Conservation (phyloP, 2,113 vertebrate genomes). For the Menidia beryllina region DNA sequence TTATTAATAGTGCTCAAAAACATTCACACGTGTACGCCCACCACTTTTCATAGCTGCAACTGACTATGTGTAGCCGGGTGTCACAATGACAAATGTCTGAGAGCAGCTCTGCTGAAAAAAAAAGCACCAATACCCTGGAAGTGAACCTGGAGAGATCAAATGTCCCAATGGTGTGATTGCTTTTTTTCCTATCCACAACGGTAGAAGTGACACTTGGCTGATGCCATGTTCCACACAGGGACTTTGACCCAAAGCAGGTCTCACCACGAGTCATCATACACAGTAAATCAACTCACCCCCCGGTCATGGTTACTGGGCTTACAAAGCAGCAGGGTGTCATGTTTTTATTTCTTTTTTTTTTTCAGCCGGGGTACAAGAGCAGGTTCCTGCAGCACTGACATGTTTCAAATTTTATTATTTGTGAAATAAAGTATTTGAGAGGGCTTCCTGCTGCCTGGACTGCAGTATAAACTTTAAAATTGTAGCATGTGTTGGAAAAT, state of each 20-base stretch:
- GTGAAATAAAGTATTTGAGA: background rate
- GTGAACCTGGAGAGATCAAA: constrained; percentile 63
- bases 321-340: constrained; percentile 28
- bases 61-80: constrained; percentile 16
- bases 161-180: constrained; percentile 66
- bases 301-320: constrained; percentile 26
- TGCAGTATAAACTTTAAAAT: background rate
- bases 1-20: constrained; percentile 57
- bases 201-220: constrained; percentile 58
- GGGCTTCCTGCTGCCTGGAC: background rate
- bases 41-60: constrained; percentile 42
- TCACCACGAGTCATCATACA: constrained; percentile 49
- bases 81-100: constrained; percentile 44
- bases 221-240: constrained; percentile 40
- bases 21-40: constrained; percentile 32
- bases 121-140: constrained; percentile 49
- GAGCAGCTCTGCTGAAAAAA: constrained; percentile 49
- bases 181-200: constrained; percentile 20
- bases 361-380: constrained; percentile 15
- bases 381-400: constrained; percentile 13
- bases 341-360: no score
- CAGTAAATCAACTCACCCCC: constrained; percentile 60
- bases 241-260: constrained; percentile 53
- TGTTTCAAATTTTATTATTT: background rate
- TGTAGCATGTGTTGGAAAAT: background rate